Evolutionary conservation across 2,797 vertebrate species (phyloP).

Genomic region (Glyptemys insculpta): DNA sequence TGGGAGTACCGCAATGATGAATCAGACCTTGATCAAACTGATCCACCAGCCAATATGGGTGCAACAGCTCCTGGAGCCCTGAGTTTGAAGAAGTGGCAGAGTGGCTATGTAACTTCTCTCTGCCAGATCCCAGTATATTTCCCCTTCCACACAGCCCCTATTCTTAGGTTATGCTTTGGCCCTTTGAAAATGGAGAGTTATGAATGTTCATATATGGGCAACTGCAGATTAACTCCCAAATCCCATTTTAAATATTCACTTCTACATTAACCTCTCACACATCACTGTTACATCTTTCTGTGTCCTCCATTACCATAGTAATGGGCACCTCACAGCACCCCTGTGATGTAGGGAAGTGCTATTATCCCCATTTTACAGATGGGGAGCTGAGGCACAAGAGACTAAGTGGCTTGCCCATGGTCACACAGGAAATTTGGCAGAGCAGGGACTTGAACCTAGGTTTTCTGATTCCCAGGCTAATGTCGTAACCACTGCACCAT

Average conservation of each 20-base stretch:
- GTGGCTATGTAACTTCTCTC: not conserved
- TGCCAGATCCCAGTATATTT: not conserved
- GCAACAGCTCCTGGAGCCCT: not conserved
- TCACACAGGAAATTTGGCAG: accelerated
- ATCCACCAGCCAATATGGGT: not conserved
- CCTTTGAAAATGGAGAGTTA: not conserved
- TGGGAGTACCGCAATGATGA: not conserved
- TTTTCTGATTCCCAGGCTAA: not conserved
- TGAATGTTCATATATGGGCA: not conserved
- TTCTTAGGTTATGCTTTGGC: not conserved
- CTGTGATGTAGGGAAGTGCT: not conserved
- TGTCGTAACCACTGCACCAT: not conserved
- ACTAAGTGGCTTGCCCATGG: not conserved
- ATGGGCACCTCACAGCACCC: not conserved
- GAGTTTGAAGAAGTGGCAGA: not conserved
- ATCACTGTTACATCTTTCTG: not conserved
- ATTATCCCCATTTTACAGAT: not conserved
- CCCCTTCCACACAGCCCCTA: not conserved
- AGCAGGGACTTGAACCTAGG: not conserved
- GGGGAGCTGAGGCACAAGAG: not conserved
- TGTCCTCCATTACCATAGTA: not conserved
- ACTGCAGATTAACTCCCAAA: not conserved
- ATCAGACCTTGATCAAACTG: not conserved
- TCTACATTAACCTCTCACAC: not conserved
- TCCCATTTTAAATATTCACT: not conserved